Evolutionary conservation across 2,888 invertebrate genomes (phyloP).

Genomic region (Argyra leucocephala): DNA sequence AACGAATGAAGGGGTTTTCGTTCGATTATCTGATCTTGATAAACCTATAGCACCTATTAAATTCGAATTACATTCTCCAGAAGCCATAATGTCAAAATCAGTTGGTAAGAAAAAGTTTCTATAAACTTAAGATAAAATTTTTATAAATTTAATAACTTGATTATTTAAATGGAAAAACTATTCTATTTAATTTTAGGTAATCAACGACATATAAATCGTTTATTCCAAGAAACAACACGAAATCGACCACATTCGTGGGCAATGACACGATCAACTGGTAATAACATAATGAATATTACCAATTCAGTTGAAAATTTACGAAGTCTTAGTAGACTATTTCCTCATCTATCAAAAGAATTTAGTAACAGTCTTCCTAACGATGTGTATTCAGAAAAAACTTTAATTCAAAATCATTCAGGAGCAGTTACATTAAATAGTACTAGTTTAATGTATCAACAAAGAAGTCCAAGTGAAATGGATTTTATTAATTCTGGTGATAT

Average conservation of each 20-base stretch:
- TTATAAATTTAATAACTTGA: no score
- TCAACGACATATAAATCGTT: constrained; percentile 37
- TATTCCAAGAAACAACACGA: constrained; percentile 42
- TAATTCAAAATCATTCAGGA: constrained; percentile 25
- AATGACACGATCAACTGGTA: constrained; percentile 55
- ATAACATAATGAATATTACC: constrained; percentile 45
- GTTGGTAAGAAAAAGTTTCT: constrained; percentile 24
- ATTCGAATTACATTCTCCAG: constrained; percentile 43
- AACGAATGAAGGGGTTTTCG: constrained; percentile 46
- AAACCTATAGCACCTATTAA: constrained; percentile 48
- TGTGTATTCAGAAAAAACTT: constrained; percentile 30
- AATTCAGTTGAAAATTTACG: constrained; percentile 50
- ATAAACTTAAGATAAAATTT: neutral
- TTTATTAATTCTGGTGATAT: constrained; percentile 47
- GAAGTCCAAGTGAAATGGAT: constrained; percentile 42
- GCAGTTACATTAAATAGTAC: neutral
- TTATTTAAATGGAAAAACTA: no score
- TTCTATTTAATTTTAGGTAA: constrained; percentile 26
- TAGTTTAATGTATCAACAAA: constrained; percentile 7
- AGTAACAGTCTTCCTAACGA: constrained; percentile 42
- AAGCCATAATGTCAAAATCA: constrained; percentile 39
- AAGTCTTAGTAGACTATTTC: constrained; percentile 54
- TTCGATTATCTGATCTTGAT: constrained; percentile 71
- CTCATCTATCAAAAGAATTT: constrained; percentile 47
- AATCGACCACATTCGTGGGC: constrained; percentile 46